Conservation (phyloP, 2,797 vertebrate genomes). For the Poecilia gillii region DNA sequence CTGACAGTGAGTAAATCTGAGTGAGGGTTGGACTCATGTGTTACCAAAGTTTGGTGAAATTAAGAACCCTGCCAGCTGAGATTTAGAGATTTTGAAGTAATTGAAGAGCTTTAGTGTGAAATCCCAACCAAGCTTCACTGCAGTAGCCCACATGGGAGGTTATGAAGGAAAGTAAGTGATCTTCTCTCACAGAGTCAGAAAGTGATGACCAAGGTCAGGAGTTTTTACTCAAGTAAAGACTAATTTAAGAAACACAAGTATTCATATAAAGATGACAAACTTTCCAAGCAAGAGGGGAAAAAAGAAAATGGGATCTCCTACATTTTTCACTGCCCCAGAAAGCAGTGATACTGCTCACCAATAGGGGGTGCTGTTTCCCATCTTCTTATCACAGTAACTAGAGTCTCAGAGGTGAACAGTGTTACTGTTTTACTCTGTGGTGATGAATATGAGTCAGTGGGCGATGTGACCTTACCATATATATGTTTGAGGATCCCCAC, state of each 20-base stretch:
- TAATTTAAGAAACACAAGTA: not conserved
- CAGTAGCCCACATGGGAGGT: not conserved
- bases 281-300: not conserved
- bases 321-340: not conserved
- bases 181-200: not conserved
- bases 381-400: constrained; percentile 19
- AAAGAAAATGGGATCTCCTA: not conserved
- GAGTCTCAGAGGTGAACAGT: not conserved
- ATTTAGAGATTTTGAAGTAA: not conserved
- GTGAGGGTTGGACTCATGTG: not conserved
- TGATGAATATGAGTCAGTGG: constrained; percentile 2
- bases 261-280: not conserved
- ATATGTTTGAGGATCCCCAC: constrained; percentile 10
- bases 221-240: not conserved
- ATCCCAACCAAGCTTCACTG: not conserved
- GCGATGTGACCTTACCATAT: constrained; percentile 34
- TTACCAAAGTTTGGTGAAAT: not conserved
- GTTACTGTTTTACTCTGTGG: not conserved
- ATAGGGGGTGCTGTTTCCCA: constrained; percentile 74
- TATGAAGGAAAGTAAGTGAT: not conserved
- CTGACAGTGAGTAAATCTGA: not conserved
- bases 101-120: not conserved
- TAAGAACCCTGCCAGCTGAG: not conserved
- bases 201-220: not conserved
- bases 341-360: constrained; percentile 52